Evolutionary conservation across 2,113 vertebrate species (phyloP).

Genomic region (Bucco capensis): DNA sequence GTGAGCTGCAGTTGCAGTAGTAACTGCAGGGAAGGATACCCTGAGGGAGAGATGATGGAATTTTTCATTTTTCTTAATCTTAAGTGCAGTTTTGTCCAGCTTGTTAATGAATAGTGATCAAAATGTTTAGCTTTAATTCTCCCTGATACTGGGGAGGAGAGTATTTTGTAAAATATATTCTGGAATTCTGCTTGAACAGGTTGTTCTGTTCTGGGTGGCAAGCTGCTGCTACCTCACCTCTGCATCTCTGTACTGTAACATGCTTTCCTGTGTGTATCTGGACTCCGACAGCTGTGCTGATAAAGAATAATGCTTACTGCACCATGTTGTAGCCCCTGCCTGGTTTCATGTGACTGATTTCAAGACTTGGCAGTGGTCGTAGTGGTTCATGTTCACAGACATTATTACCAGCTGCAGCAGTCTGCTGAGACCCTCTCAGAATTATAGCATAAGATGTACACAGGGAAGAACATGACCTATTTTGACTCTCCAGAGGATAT

Average conservation of each 20-base stretch:
- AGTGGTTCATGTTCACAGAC: background rate
- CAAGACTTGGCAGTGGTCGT: background rate
- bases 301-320: background rate
- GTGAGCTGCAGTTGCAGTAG: background rate
- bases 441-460: background rate
- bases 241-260: background rate
- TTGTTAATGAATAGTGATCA: background rate
- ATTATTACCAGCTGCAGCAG: background rate
- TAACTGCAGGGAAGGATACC: background rate
- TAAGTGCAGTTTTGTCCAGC: background rate
- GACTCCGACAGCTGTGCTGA: background rate
- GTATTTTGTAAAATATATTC: background rate
- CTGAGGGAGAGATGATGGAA: background rate
- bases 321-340: background rate
- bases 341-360: background rate
- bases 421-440: background rate
- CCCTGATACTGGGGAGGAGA: background rate
- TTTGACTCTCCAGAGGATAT: background rate
- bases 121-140: background rate
- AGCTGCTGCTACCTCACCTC: background rate
- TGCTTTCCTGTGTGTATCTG: background rate
- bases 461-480: constrained; percentile 9
- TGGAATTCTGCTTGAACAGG: background rate
- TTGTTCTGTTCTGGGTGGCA: background rate
- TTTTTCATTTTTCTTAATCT: constrained; percentile 24